These are phyloP conservation scores for Hypsopygia costalis DNA, from an alignment of 2,888 invertebrate genomes.

Conservation along the genomic window DNA sequence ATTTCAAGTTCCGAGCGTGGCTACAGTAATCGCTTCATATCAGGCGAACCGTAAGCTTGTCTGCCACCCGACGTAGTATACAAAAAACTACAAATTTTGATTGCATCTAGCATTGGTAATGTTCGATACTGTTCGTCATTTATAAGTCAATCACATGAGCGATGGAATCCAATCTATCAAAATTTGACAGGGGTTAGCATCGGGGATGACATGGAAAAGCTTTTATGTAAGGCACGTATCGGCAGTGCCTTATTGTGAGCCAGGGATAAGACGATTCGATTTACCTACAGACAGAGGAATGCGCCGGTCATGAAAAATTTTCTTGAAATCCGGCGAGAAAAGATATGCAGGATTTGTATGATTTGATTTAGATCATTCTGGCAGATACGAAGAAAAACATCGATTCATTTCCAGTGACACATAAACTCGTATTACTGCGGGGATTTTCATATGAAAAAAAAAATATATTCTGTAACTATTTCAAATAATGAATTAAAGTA, in stretches of 20 bases:
- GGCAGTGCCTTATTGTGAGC: conserved; percentile 14
- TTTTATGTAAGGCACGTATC: conserved; percentile 38
- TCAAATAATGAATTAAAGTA: too few species aligned
- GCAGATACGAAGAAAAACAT: background rate
- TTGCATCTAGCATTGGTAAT: too few species aligned
- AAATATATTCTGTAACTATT: too few species aligned
- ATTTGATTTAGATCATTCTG: background rate
- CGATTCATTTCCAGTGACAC: too few species aligned
- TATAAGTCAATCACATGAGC: conserved; percentile 48
- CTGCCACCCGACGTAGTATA: too few species aligned
- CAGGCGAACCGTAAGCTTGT: too few species aligned
- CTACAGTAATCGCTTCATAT: too few species aligned
- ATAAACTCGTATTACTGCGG: too few species aligned
- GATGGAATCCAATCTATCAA: conserved; percentile 64
- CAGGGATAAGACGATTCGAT: conserved; percentile 5
- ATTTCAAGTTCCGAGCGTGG: too few species aligned
- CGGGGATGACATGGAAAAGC: conserved; percentile 65
- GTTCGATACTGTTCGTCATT: conserved; percentile 20
- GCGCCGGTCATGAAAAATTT: background rate
- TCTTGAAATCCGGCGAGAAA: background rate
- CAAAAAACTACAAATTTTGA: too few species aligned
- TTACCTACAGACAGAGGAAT: background rate
- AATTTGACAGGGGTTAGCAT: conserved; percentile 64
- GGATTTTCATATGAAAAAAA: too few species aligned
- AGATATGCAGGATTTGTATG: too few species aligned